Percentiles rank a stretch among this genome's conserved stretches.
phyloP scores from a whole-genome alignment of 2,888 invertebrate species.

The Eremobia ochroleuca region DNA sequence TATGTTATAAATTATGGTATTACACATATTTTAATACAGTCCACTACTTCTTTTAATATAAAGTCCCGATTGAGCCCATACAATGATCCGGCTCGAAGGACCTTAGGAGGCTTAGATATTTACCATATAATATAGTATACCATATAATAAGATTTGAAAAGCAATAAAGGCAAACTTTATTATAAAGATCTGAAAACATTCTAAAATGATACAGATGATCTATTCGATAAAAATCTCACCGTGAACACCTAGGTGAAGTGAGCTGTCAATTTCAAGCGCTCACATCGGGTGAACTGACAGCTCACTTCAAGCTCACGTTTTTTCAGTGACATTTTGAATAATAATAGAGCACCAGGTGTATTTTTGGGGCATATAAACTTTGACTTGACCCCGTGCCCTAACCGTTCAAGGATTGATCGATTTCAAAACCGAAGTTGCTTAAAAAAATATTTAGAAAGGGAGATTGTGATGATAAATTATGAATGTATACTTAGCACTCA shows the following conservation, averaged over 20 bases:
- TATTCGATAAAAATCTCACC: too few relatives aligned
- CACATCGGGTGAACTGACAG: background rate
- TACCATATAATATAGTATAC: too few relatives aligned
- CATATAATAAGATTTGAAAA: too few relatives aligned
- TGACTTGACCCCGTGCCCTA: background rate
- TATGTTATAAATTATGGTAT: too few relatives aligned
- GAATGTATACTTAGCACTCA: background rate
- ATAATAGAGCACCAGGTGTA: background rate
- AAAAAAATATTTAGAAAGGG: background rate
- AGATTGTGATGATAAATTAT: background rate
- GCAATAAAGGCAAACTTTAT: too few relatives aligned
- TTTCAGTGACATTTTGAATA: background rate
- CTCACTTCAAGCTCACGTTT: background rate
- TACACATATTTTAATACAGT: too few relatives aligned
- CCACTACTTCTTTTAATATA: too few relatives aligned
- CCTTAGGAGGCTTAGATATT: too few relatives aligned
- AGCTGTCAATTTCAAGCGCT: background rate
- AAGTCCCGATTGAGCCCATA: too few relatives aligned
- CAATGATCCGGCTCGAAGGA: too few relatives aligned
- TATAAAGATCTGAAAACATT: too few relatives aligned
- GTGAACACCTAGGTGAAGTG: background rate
- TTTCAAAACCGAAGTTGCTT: background rate
- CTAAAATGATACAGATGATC: too few relatives aligned
- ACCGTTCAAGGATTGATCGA: background rate
- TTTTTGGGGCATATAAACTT: background rate